Conservation (phyloP, 2,113 vertebrate genomes). For the Tiliqua scincoides region DNA sequence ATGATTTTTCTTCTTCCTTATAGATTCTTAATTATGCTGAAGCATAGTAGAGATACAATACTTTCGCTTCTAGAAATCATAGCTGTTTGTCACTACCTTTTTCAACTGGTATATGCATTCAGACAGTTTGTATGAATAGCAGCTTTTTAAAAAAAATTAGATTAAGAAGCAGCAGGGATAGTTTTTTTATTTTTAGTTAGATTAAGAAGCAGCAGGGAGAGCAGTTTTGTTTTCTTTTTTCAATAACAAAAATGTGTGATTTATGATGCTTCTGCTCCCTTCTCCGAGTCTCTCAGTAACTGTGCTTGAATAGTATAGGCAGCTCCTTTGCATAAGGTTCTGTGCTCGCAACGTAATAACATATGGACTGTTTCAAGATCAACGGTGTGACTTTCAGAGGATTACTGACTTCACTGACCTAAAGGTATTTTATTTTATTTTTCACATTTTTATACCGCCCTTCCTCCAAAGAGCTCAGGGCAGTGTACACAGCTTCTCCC, state of each 20-base stretch:
- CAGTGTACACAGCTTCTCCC: too few relatives aligned
- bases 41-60: not conserved
- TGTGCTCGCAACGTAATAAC: not conserved
- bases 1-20: not conserved
- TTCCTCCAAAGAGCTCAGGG: too few relatives aligned
- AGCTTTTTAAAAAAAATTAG: not conserved
- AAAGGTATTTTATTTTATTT: not conserved
- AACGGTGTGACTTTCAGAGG: not conserved
- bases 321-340: not conserved
- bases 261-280: not conserved
- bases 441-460: too few relatives aligned
- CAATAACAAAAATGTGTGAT: not conserved
- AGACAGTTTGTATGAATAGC: slow-evolving; percentile 21
- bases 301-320: not conserved
- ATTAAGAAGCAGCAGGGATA: not conserved
- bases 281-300: not conserved
- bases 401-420: not conserved
- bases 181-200: not conserved
- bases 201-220: not conserved
- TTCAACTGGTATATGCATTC: not conserved
- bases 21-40: not conserved
- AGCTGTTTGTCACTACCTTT: not conserved
- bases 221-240: not conserved
- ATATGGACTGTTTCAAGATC: not conserved
- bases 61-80: not conserved